Base-by-base conservation (phyloP, 2,113 vertebrate genomes). In the Anseranas semipalmata region DNA sequence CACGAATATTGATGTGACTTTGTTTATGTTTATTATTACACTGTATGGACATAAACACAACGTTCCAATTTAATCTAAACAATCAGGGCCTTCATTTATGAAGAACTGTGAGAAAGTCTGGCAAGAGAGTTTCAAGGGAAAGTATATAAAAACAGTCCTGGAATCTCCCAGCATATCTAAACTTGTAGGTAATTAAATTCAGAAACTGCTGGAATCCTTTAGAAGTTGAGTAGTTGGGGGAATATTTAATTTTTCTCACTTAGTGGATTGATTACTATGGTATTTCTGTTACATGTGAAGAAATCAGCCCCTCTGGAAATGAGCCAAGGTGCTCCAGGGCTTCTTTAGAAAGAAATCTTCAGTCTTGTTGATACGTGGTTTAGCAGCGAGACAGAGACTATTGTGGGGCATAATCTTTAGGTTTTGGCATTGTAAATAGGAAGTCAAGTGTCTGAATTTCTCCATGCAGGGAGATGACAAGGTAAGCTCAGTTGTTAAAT, bases 1-100 rank as follows among this genome's bases (percentile, higher is more conserved):
- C 77, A 87, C 79, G 75, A 92, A 85, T 68, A 92, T 93, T 92
- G 78, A 96, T 91, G 90, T 93, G 76, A 85, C 77, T 95, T 90
- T 92, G 35, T 77, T 91, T 95, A 93, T 95, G 56, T 94, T 97
- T 95, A 95, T 76, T 76, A 50, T 79, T 96, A 45, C 1, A 27
- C 81, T 70, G 32, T 84, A 90, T 87, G 95, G 92, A 89, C 53
- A 87, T 97, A 98, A 98, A 97, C 96, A 97, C 66, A 96, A 67
- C 39, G 90, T 97, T 97, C 81, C 60, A 79, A 70, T 71, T 95
- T 85, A 97, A 91, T 97, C 84, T 97, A 97, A 98, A 97, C 90
- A 97, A 90, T 46, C 20, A 32, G 53, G 80, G 16, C 53, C 95
- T 97, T 96, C 93, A 91, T 86, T 96, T 95, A 81, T 91, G 95